phyloP scores from a whole-genome alignment of 2,113 vertebrate genomes.

The Ancistrus triradiatus region DNA sequence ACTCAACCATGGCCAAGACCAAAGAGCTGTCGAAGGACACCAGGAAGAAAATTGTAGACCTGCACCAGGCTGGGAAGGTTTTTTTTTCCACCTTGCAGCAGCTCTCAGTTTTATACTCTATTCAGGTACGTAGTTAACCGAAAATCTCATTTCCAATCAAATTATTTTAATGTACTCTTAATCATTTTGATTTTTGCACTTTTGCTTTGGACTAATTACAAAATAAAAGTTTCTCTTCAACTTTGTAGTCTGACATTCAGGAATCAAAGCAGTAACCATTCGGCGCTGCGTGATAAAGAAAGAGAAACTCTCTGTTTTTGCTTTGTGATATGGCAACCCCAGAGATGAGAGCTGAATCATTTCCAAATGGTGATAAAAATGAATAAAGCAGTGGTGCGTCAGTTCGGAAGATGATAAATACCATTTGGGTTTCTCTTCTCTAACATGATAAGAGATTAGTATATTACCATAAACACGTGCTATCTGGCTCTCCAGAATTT shows the following conservation, averaged over 20 bases:
- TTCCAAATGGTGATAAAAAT: slow-evolving; percentile 33
- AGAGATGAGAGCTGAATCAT: slow-evolving; percentile 24
- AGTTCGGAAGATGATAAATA: slow-evolving; percentile 50
- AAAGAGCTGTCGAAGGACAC: no score
- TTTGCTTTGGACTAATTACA: no score
- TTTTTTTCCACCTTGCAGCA: no score
- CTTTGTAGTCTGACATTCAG: slow-evolving; percentile 19
- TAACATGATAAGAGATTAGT: slow-evolving; percentile 46
- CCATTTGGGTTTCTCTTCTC: slow-evolving; percentile 39
- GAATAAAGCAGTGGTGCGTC: slow-evolving; percentile 45
- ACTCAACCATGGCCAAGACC: no score
- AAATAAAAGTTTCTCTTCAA: no score
- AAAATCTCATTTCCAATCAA: no score
- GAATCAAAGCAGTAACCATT: slow-evolving; percentile 13
- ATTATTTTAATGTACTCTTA: no score
- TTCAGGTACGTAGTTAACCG: no score
- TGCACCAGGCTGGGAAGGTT: no score
- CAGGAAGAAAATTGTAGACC: no score
- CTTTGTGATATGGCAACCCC: slow-evolving; percentile 28
- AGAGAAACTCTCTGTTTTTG: slow-evolving; percentile 4
- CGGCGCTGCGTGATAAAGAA: background rate
- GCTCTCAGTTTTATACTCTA: no score
- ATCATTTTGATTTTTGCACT: no score
- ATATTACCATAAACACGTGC: slow-evolving; percentile 49
- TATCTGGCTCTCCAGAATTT: slow-evolving; percentile 40